phyloP scores from a whole-genome alignment of 2,797 vertebrate species.

The Artibeus lituratus region DNA sequence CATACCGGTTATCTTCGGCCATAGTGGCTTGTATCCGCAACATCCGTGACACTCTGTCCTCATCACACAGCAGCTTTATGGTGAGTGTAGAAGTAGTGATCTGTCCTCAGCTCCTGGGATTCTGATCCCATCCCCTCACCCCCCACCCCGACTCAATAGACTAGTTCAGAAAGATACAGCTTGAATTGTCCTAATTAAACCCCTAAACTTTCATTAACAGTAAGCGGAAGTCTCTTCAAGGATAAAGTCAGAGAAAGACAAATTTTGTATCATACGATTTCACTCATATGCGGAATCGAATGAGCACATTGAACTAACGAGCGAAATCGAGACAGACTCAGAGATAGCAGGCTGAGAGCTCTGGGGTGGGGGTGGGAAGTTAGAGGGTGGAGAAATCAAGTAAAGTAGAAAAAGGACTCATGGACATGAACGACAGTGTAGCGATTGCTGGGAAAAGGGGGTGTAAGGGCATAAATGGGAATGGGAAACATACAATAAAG shows the following conservation, averaged over 20 bases:
- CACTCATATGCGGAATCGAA: too few relatives aligned
- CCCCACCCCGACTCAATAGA: neutral
- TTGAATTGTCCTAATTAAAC: constrained; percentile 19
- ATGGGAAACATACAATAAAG: too few relatives aligned
- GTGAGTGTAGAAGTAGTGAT: neutral
- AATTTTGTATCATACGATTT: too few relatives aligned
- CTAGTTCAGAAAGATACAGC: constrained; percentile 27
- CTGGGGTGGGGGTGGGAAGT: too few relatives aligned
- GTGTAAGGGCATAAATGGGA: too few relatives aligned
- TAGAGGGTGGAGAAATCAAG: too few relatives aligned
- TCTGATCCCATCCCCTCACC: neutral
- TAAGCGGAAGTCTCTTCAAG: neutral
- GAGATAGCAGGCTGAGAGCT: too few relatives aligned
- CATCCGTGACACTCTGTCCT: neutral
- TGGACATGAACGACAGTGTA: too few relatives aligned
- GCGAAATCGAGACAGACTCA: too few relatives aligned
- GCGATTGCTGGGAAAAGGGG: too few relatives aligned
- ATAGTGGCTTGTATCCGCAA: neutral
- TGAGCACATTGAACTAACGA: too few relatives aligned
- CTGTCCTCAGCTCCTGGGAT: neutral
- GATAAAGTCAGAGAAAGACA: neutral
- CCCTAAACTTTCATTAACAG: neutral
- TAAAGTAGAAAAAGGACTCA: too few relatives aligned
- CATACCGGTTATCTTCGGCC: neutral
- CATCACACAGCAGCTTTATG: neutral